A percentile compares a stretch with the other conserved stretches of the same genome.
Conservation (phyloP, 1,140 invertebrate species). For the Nymphalis io region DNA sequence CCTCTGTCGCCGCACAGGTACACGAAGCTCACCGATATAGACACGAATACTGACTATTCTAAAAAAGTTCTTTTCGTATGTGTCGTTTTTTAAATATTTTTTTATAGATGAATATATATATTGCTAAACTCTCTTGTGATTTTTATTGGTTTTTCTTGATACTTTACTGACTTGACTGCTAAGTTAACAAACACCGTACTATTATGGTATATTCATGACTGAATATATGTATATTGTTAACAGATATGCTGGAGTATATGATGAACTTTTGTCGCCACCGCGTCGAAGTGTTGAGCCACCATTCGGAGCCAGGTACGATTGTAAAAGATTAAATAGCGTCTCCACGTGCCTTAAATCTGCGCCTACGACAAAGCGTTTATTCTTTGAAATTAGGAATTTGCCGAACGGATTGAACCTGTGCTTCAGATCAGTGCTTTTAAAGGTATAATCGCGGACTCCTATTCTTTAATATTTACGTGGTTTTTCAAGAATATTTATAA, state of each 20-base stretch:
- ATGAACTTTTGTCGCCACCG: constrained; percentile 74
- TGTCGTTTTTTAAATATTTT: no score
- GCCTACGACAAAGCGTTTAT: constrained; percentile 43
- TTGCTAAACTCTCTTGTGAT: no score
- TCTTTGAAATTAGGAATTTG: constrained; percentile 46
- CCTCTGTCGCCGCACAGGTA: constrained; percentile 56
- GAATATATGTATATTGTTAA: constrained; percentile 26
- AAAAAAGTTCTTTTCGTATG: no score
- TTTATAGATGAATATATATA: no score
- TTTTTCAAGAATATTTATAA: constrained; percentile 3
- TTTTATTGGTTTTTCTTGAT: no score
- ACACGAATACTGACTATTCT: no score
- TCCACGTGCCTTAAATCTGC: constrained; percentile 48
- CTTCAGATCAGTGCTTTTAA: constrained; percentile 41
- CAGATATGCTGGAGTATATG: constrained; percentile 72
- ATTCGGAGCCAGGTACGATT: constrained; percentile 78
- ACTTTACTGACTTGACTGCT: no score
- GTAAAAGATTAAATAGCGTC: constrained; percentile 72
- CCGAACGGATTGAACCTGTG: constrained; percentile 71
- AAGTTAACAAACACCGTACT: not conserved
- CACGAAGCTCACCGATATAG: no score
- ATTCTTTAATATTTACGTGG: not conserved
- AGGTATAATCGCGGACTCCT: constrained; percentile 6
- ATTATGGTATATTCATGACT: no score
- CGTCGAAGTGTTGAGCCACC: constrained; percentile 73